Base-by-base conservation (phyloP, 2,113 vertebrate genomes). In the Ptilonorhynchus violaceus region DNA sequence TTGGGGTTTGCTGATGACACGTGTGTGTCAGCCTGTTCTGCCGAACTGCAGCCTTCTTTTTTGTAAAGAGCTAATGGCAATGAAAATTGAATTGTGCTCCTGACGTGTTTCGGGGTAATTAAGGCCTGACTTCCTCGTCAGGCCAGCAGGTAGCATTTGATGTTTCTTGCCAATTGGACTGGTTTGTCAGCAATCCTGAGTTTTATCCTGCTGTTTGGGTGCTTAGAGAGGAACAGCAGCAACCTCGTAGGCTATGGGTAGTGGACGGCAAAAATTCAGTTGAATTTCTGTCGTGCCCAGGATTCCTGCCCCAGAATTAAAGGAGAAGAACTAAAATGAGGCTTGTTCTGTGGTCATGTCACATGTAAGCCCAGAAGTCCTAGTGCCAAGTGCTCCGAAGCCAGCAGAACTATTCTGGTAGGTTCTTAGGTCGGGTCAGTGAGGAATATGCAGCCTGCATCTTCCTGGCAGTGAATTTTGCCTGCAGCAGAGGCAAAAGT, bases 111-210 rank as follows among this genome's bases (percentile, higher is more conserved):
- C 31, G 5, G 21, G 47, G 11, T 89, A 76, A 67, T 91, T 84
- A 80, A 55, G 21, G 39, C 66, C 35, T 35, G 72, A 58, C 52
- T 75, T 85, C 41, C 80, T 87, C 5, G 2, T 77, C 2, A 1
- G 58, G 59, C 75, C 58, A 73, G 25, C 87, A 47, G 72, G 59
- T n/a, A 90, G 66, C 41, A 17, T 75, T 72, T 85, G 73, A 75
- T 82, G 52, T 64, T 78, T 49, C 53, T 64, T 85, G 63, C 60
- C 53, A 49, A 9, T 24, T 60, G 55, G 49, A 56, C 49, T 76
- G 35, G 60, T 87, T 87, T 78, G 81, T 93, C 85, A 92, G 84
- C 74, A 79, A 28, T 85, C 81, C 49, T 62, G 70, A 60, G 25
- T 53, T 94, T 53, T 41, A 8, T 68, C n/a, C 42, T 83, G 74